These are phyloP conservation scores for Sebastes aleutianus DNA, from an alignment of 2,797 vertebrate genomes.

Conservation along the genomic window DNA sequence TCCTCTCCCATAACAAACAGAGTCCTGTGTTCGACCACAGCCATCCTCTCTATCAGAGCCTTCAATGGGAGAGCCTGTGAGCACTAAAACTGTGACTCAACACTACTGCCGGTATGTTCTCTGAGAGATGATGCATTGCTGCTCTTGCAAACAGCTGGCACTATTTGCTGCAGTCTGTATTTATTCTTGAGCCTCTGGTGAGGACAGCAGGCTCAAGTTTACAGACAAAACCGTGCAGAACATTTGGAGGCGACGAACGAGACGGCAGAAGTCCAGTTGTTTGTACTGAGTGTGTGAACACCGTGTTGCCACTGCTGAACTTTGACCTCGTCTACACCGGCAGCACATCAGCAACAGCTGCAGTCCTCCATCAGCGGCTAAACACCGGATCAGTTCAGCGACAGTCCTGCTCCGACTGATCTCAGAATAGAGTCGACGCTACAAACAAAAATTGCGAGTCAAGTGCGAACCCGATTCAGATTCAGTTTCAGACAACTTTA, in stretches of 20 bases:
- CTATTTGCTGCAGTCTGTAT: not conserved
- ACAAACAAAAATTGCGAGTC: no score
- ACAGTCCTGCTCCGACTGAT: not conserved
- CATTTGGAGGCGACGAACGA: not conserved
- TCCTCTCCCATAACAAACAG: constrained; percentile 68
- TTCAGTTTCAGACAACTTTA: no score
- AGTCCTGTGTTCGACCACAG: constrained; percentile 53
- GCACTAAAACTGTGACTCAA: constrained; percentile 16
- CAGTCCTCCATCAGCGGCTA: not conserved
- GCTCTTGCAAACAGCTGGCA: not conserved
- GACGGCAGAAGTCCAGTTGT: constrained; percentile 4
- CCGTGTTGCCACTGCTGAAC: constrained; percentile 2
- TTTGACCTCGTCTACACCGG: constrained; percentile 24
- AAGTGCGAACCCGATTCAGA: no score
- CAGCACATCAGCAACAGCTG: constrained; percentile 42
- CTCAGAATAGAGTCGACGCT: not conserved
- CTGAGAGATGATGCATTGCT: not conserved
- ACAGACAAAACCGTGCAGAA: not conserved
- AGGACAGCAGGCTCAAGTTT: not conserved
- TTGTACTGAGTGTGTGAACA: not conserved
- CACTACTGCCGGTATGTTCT: constrained; percentile 34
- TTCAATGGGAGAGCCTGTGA: constrained; percentile 23
- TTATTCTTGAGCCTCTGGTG: not conserved
- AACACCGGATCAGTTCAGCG: not conserved
- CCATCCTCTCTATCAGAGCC: constrained; percentile 13